Evolutionary conservation across 2,797 vertebrate genomes (phyloP).

Genomic region (Onychomys torridus): DNA sequence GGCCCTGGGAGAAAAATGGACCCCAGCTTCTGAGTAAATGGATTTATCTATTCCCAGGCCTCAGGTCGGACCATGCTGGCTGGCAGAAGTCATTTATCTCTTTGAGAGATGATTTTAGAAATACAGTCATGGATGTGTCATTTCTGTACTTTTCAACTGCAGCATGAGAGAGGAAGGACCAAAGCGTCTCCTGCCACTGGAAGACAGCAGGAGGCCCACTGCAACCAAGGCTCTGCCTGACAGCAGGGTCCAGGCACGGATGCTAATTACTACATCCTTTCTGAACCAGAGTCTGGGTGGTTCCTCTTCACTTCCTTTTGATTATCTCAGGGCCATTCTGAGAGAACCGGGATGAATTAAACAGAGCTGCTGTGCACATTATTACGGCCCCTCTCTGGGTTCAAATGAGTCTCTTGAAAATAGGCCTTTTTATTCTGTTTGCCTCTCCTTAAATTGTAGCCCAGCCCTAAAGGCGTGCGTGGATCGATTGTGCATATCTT

Average conservation of each 20-base stretch:
- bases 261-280: constrained; percentile 71
- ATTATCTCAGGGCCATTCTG: constrained; percentile 83
- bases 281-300: constrained; percentile 63
- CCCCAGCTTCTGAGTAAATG: constrained; percentile 62
- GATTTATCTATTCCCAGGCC: constrained; percentile 80
- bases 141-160: constrained; percentile 36
- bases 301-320: constrained; percentile 81
- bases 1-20: constrained; percentile 73
- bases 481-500: constrained; percentile 71
- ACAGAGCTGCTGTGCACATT: constrained; percentile 71
- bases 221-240: constrained; percentile 56
- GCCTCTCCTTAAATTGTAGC: constrained; percentile 69
- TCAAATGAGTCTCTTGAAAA: constrained; percentile 82
- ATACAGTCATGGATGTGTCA: constrained; percentile 63
- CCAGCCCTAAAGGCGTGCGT: constrained; percentile 12
- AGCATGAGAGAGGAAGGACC: neutral
- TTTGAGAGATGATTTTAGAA: constrained; percentile 81
- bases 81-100: constrained; percentile 79
- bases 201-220: constrained; percentile 59
- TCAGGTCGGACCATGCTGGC: neutral
- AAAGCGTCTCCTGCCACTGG: neutral
- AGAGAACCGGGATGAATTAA: constrained; percentile 78
- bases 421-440: constrained; percentile 81
- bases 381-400: constrained; percentile 75
- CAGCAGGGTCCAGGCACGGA: neutral